phyloP scores from a whole-genome alignment of 1,140 invertebrate species.

The Pollicipes pollicipes region DNA sequence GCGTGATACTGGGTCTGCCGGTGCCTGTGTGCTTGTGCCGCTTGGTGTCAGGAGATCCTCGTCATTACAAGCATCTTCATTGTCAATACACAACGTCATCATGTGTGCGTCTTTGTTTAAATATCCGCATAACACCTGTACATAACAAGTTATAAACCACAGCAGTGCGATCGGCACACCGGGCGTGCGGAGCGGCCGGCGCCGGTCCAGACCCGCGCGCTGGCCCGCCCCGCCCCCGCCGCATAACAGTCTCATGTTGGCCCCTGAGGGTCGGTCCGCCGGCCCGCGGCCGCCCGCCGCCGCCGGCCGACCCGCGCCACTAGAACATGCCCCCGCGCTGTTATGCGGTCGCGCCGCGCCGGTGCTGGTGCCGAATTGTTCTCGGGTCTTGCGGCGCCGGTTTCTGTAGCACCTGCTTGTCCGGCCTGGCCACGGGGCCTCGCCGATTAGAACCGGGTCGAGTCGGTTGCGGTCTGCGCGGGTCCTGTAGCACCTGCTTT shows the following conservation, averaged over 20 bases:
- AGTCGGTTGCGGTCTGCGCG: too few relatives aligned
- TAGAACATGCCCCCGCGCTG: conserved; percentile 44
- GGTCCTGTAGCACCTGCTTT: too few relatives aligned
- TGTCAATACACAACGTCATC: not conserved
- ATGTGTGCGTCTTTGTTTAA: not conserved
- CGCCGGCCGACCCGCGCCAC: too few relatives aligned
- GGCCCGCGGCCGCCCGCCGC: too few relatives aligned
- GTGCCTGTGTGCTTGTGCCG: too few relatives aligned
- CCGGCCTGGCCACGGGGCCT: conserved; percentile 54
- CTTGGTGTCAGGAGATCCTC: too few relatives aligned
- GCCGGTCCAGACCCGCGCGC: not conserved
- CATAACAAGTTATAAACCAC: not conserved
- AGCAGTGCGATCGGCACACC: too few relatives aligned
- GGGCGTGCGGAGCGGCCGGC: not conserved
- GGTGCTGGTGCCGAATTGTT: conserved; percentile 65
- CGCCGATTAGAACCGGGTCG: too few relatives aligned
- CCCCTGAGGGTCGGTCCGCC: too few relatives aligned
- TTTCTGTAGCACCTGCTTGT: conserved; percentile 47
- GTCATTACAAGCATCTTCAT: not conserved
- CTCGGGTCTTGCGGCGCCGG: conserved; percentile 49
- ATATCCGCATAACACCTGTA: not conserved
- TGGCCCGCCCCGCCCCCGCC: too few relatives aligned
- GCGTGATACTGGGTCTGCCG: too few relatives aligned
- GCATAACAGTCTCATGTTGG: too few relatives aligned
- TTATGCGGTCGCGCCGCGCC: conserved; percentile 54